These are phyloP conservation scores for Leucopternis melanops DNA, from an alignment of 2,113 vertebrate species.

Conservation along the genomic window DNA sequence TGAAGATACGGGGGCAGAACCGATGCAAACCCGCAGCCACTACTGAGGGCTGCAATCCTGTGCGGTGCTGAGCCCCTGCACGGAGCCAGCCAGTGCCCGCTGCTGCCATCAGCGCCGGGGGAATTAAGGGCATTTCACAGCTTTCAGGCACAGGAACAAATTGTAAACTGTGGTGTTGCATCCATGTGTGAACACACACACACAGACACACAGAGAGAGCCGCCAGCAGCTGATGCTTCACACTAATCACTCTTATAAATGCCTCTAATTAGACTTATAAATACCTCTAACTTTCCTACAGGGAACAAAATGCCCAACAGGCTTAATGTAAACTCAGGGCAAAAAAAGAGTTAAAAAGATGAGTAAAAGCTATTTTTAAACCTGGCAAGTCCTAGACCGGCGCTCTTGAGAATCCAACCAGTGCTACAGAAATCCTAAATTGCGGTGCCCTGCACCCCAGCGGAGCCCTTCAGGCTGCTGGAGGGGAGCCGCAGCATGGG, in stretches of 20 bases:
- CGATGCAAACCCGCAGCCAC: neutral
- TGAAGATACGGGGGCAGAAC: rapidly evolving
- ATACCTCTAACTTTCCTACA: conserved; percentile 26
- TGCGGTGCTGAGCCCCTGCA: neutral
- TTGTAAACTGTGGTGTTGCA: neutral
- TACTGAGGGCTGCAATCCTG: neutral
- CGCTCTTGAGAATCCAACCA: conserved; percentile 58
- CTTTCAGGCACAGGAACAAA: conserved; percentile 23
- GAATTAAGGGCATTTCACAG: conserved; percentile 19
- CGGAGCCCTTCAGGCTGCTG: conserved; percentile 64
- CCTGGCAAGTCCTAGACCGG: conserved; percentile 32
- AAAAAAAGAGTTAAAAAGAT: conserved; percentile 39
- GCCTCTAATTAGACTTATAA: conserved; percentile 52
- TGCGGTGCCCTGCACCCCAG: conserved; percentile 58
- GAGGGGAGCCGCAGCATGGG: conserved; percentile 71
- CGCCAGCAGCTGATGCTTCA: conserved; percentile 32
- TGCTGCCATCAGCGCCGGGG: neutral
- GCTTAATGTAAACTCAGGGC: neutral
- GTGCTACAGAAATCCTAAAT: conserved; percentile 52
- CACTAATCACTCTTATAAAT: conserved; percentile 47
- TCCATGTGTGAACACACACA: conserved; percentile 10
- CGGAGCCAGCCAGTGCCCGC: neutral
- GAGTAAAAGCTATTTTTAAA: conserved; percentile 68
- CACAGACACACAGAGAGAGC: neutral
- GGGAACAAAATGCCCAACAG: conserved; percentile 2